Base-by-base conservation (phyloP, 1,140 invertebrate genomes). In the Ruditapes philippinarum region DNA sequence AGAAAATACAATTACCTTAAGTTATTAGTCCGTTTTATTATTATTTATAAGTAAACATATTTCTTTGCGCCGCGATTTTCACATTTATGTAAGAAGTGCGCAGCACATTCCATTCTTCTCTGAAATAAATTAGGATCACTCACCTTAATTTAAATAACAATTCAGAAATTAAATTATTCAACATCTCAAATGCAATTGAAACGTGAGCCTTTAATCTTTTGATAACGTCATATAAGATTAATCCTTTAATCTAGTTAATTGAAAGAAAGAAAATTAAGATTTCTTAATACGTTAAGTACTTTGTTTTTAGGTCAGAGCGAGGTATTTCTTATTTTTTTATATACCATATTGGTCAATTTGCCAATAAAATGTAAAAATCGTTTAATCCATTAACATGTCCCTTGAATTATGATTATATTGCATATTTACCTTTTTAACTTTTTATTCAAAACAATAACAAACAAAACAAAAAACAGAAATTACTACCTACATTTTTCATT, bases 91-190 rank as follows among this genome's bases (percentile, higher is more conserved):
- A n/a, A n/a, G n/a, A n/a, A n/a, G n/a, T n/a, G 42, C 14, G 57
- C 57, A 25, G 57, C 57, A 28, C 57, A n/a, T 62, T n/a, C 25
- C 28, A 28, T n/a, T 28, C 57, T n/a, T 19, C 7, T 62, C 51
- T 57, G 9, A 14, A 25, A 25, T 62, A n/a, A 62, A 28, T 62
- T 9, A 25, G 28, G 57, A 62, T 1, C 57, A 62, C 57, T 62
- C 57, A 62, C 57, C 57, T 28, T 28, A 62, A 62, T 62, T 62
- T 62, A n/a, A 62, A 62, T 62, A 62, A 62, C 57, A 62, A 62
- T 28, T 62, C 25, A 62, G n/a, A 22, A 22, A 11, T 57, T n/a
- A 11, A 57, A 22, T n/a, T 62, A 62, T 62, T 62, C 5, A 62
- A 62, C 1, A 28, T 62, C 57, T 62, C 25, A 28, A 62, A 62